Conservation (phyloP, 2,888 invertebrate species). For the Sisyra nigra region DNA sequence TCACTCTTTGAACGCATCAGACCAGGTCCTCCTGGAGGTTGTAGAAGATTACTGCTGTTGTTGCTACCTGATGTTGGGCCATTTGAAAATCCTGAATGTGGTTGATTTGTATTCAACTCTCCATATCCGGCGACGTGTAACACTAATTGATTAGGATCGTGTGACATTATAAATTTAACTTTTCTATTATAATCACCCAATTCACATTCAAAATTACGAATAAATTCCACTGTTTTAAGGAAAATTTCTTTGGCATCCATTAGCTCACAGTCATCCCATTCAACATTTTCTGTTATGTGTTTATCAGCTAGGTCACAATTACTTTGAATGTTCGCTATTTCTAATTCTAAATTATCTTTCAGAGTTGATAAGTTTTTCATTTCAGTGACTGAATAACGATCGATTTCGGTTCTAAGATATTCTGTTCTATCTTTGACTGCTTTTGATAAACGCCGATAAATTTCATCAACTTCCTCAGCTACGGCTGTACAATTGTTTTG, state of each 20-base stretch:
- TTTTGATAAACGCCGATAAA: conserved; percentile 71
- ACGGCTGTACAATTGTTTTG: conserved; percentile 83
- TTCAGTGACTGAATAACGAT: conserved; percentile 81
- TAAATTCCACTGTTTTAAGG: conserved; percentile 87
- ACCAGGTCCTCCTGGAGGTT: conserved; percentile 47
- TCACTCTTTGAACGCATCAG: conserved; percentile 88
- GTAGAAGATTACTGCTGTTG: conserved; percentile 31
- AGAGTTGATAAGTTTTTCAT: conserved; percentile 68
- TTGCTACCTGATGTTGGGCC: conserved; percentile 32
- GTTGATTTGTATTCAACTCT: conserved; percentile 63
- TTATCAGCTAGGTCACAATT: conserved; percentile 95
- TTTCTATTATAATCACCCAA: conserved; percentile 76
- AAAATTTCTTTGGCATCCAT: conserved; percentile 95
- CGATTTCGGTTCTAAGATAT: conserved; percentile 74
- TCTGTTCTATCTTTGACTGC: conserved; percentile 83
- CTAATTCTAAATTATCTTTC: conserved; percentile 86
- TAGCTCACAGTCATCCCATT: conserved; percentile 84
- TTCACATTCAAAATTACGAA: conserved; percentile 88
- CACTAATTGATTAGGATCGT: conserved; percentile 83
- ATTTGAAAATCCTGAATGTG: conserved; percentile 24
- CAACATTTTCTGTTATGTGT: conserved; percentile 76
- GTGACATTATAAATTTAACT: conserved; percentile 73
- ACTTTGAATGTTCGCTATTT: conserved; percentile 87
- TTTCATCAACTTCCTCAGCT: conserved; percentile 87
- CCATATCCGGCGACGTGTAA: conserved; percentile 79